phyloP scores from a whole-genome alignment of 2,113 vertebrate species.

The Otis tarda region DNA sequence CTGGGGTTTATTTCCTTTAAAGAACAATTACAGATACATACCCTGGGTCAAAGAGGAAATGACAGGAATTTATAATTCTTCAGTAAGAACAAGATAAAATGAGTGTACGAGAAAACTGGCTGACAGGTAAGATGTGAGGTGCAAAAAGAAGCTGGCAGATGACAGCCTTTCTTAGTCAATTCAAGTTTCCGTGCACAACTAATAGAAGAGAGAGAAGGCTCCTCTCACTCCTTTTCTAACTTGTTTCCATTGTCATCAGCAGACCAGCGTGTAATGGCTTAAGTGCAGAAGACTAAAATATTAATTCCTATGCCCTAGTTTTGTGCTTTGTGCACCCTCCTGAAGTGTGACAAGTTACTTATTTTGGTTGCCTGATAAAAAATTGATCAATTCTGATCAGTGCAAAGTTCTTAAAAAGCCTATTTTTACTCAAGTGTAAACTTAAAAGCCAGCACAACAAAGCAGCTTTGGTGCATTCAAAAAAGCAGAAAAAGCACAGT shows the following conservation, averaged over 20 bases:
- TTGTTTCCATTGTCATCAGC: not conserved
- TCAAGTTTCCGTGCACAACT: not conserved
- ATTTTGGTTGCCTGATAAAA: conserved; percentile 74
- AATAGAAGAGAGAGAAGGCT: not conserved
- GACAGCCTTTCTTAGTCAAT: not conserved
- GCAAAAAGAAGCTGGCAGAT: not conserved
- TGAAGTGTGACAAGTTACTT: conserved; percentile 48
- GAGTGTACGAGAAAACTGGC: not conserved
- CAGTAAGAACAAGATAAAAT: not conserved
- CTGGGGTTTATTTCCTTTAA: not conserved
- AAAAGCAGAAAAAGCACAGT: conserved; percentile 29
- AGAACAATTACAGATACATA: not conserved
- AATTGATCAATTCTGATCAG: conserved; percentile 69
- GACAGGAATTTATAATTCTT: not conserved
- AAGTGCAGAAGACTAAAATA: conserved; percentile 71
- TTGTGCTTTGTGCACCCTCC: conserved; percentile 19
- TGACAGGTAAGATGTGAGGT: not conserved
- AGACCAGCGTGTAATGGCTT: not conserved
- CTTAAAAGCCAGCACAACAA: conserved; percentile 15
- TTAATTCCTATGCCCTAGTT: conserved; percentile 63
- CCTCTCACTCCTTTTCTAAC: not conserved
- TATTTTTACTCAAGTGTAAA: conserved; percentile 47
- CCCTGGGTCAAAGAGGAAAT: not conserved
- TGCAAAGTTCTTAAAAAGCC: conserved; percentile 44
- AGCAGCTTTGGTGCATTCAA: not conserved